Conservation (phyloP, 2,888 invertebrate species). For the Sphaeridia pumilis region DNA sequence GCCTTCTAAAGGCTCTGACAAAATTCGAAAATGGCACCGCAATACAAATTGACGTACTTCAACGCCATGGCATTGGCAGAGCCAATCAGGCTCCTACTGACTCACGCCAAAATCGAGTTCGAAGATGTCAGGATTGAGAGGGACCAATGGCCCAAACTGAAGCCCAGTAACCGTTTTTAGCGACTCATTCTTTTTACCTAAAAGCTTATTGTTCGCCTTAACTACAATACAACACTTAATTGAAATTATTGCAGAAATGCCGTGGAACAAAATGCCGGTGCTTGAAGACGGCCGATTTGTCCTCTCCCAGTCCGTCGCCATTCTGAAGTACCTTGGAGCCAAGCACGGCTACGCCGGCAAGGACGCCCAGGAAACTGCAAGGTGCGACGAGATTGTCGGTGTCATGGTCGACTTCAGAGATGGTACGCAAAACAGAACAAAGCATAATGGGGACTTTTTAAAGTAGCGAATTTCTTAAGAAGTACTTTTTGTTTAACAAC, state of each 20-base stretch:
- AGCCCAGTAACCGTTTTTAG: neutral
- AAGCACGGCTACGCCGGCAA: slow-evolving; percentile 5
- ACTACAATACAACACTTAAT: neutral
- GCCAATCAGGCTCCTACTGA: slow-evolving; percentile 3
- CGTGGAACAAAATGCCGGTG: slow-evolving; percentile 10
- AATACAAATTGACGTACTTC: slow-evolving; percentile 13
- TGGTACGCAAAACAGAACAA: slow-evolving; percentile 5
- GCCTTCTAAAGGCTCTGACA: too few species aligned
- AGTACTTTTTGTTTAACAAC: neutral
- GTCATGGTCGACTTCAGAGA: slow-evolving; percentile 5
- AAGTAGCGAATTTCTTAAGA: neutral
- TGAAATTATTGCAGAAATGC: neutral
- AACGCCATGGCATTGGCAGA: slow-evolving; percentile 5
- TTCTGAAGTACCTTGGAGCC: slow-evolving; percentile 8
- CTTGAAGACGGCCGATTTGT: slow-evolving; percentile 4
- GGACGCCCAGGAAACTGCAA: slow-evolving; percentile 4
- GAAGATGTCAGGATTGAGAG: slow-evolving; percentile 6
- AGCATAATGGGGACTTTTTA: neutral
- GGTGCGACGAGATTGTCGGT: slow-evolving; percentile 8
- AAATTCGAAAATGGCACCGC: slow-evolving; percentile 7
- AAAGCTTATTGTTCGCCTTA: too few species aligned
- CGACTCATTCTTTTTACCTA: neutral
- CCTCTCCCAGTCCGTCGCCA: slow-evolving; percentile 4
- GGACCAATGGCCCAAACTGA: slow-evolving; percentile 2
- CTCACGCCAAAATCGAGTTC: slow-evolving; percentile 7